Evolutionary conservation across 2,888 invertebrate genomes (phyloP).

Genomic region (Platycheirus albimanus): DNA sequence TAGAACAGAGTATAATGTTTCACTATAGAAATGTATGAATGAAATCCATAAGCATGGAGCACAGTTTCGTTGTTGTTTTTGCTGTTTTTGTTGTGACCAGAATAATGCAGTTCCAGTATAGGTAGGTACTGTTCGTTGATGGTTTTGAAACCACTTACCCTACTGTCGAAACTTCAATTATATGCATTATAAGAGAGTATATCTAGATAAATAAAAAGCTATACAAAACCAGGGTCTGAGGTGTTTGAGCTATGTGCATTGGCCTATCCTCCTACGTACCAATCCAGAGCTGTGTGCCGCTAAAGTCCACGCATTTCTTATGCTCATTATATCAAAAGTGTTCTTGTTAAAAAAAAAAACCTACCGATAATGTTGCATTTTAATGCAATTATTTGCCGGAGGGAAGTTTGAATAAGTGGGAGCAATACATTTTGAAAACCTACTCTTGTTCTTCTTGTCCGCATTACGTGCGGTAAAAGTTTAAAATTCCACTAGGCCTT

Average conservation of each 20-base stretch:
- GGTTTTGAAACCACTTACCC: conserved; percentile 43
- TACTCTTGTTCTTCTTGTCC: background rate
- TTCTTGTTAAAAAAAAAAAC: conserved; percentile 21
- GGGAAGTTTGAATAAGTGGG: conserved; percentile 12
- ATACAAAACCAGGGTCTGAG: conserved; percentile 3
- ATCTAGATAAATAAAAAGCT: background rate
- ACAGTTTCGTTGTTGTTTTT: background rate
- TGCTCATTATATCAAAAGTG: conserved; percentile 26
- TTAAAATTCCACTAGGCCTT: background rate
- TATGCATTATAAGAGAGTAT: background rate
- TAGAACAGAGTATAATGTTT: conserved; percentile 18
- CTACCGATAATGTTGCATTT: conserved; percentile 12
- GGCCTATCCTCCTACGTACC: conserved; percentile 45
- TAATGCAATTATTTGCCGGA: conserved; percentile 5
- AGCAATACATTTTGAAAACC: conserved; percentile 1
- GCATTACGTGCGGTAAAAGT: conserved; percentile 8
- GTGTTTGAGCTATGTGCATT: conserved; percentile 19
- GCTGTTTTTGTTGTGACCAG: conserved; percentile 13
- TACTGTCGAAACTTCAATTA: conserved; percentile 18
- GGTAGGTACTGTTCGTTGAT: conserved; percentile 20
- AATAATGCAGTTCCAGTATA: conserved; percentile 29
- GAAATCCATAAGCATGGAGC: conserved; percentile 30
- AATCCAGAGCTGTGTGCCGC: conserved; percentile 3
- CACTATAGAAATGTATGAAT: conserved; percentile 28
- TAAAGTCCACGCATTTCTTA: conserved; percentile 36